Evolutionary conservation across 2,888 invertebrate species (phyloP), one percentile per base, ranked within the genome.

Genomic region (Sinelater perroti): DNA sequence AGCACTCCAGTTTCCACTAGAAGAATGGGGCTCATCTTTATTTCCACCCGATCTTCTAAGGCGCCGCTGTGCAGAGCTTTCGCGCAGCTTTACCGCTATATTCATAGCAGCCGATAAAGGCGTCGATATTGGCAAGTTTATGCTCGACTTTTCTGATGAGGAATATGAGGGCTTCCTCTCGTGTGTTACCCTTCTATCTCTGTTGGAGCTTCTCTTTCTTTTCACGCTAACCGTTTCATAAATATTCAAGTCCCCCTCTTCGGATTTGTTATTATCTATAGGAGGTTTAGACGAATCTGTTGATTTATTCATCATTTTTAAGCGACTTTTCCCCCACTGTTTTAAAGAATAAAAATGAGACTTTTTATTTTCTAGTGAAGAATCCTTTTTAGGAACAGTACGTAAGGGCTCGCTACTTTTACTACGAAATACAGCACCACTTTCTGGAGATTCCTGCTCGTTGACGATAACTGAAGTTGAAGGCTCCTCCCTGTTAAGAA

Each of bases 1-100:
- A 1, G 93, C 95, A 66, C 93, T 93, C 96, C 96, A 96, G 78
- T 96, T 95, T 28, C 96, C 96, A 70, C 92, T 91, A 8, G 93
- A 93, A 1, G 94, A 94, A 78, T 94, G 91, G 24, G 89, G 90
- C 71, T 93, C 91, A 62, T 93, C 93, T 75, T 88, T 89, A 49
- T 80, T 79, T 35, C 81, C 83, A 36, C 85, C 87, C 26, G 85
- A 85, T 60, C 90, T 81, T 57, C 90, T 81, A 70, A 88, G 83
- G 63, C 90, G 80, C 67, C 89, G 84, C 75, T 89, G 87, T 24
- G 85, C 83, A 1, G 91, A 87, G 47, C 89, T 87, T 66, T 89
- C 89, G 63, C 93, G 82, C 72, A 94, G 80, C 79, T 90, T 91
- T 1, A 94, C 93, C 59, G 85, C 83, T 57, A 79, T 74, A 59